Evolutionary conservation across 2,888 invertebrate species (phyloP).

Genomic region (Argyresthia albistria): DNA sequence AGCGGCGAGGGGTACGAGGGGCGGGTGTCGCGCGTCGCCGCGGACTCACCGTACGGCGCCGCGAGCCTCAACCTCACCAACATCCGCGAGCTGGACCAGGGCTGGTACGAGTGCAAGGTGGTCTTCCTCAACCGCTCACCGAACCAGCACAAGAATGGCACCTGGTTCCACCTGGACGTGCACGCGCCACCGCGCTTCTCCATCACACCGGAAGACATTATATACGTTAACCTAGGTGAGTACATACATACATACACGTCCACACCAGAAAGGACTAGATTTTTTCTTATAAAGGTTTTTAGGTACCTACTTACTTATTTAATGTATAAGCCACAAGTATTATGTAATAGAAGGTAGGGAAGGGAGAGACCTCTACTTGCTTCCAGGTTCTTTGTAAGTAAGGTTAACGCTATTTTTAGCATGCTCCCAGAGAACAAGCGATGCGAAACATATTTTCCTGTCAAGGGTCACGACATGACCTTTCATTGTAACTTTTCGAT

Average conservation of each 20-base stretch:
- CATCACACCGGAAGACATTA: slow-evolving; percentile 95
- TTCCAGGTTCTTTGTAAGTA: no score
- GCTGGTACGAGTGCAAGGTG: slow-evolving; percentile 97
- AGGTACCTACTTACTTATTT: no score
- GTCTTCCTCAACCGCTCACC: slow-evolving; percentile 96
- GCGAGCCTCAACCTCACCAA: slow-evolving; percentile 97
- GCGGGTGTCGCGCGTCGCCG: slow-evolving; percentile 89
- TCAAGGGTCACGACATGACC: no score
- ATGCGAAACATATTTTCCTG: no score
- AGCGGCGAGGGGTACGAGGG: slow-evolving; percentile 96
- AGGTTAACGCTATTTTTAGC: no score
- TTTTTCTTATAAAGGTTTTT: no score
- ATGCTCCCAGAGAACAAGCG: no score
- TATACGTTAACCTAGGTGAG: slow-evolving; percentile 90
- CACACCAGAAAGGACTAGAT: no score
- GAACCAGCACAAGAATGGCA: slow-evolving; percentile 93
- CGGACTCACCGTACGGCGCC: slow-evolving; percentile 90
- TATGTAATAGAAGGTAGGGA: no score
- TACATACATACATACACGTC: background rate
- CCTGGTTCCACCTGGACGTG: slow-evolving; percentile 98
- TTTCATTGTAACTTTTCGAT: no score
- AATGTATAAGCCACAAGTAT: no score
- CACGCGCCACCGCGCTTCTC: slow-evolving; percentile 97
- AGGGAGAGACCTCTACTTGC: no score
- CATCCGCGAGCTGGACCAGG: slow-evolving; percentile 91